phyloP scores from a whole-genome alignment of 2,888 invertebrate species.

The Lithophane semibrunnea region DNA sequence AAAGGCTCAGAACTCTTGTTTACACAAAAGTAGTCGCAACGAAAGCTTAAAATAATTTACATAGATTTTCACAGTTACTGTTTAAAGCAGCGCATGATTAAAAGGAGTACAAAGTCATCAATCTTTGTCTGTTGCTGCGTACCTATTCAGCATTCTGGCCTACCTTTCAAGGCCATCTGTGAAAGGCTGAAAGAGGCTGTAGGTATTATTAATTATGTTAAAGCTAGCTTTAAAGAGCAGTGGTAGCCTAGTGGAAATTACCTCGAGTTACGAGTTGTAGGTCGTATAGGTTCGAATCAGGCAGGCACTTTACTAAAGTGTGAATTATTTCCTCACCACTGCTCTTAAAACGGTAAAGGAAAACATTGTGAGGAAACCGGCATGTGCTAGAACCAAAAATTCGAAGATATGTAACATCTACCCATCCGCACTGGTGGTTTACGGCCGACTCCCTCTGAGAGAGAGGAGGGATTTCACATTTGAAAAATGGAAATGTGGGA shows the following conservation, averaged over 20 bases:
- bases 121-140: constrained; percentile 44
- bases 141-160: constrained; percentile 30
- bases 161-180: constrained; percentile 47
- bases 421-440: not conserved
- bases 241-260: no score
- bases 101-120: constrained; percentile 45
- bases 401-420: not conserved
- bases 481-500: no score
- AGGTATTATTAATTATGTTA: constrained; percentile 3
- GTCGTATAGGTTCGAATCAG: not conserved
- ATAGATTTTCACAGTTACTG: constrained; percentile 15
- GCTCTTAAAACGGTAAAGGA: not conserved
- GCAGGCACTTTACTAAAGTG: not conserved
- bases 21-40: not conserved
- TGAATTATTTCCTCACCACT: not conserved
- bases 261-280: not conserved
- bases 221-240: not conserved
- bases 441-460: no score
- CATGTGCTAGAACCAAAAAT: no score
- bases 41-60: constrained; percentile 12
- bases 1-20: not conserved
- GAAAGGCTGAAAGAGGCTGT: constrained; percentile 29
- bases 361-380: not conserved
- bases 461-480: no score
- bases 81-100: constrained; percentile 24